phyloP scores from a whole-genome alignment of 1,140 invertebrate genomes.

The Drosophila guanche region DNA sequence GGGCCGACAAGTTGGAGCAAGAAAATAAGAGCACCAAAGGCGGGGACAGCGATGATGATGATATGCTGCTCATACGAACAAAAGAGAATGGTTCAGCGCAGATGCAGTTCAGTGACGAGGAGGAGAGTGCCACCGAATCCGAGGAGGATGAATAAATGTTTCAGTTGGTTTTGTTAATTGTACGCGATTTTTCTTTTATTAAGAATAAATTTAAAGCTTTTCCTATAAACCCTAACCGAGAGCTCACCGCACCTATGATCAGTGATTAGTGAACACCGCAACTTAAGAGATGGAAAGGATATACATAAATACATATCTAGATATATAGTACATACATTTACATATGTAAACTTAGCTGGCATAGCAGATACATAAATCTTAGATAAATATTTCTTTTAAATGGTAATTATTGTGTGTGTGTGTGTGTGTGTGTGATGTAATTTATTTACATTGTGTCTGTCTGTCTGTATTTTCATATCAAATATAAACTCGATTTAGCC shows the following conservation, averaged over 20 bases:
- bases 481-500: constrained; percentile 65
- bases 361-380: constrained; percentile 44
- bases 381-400: constrained; percentile 53
- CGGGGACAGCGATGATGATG: constrained; percentile 64
- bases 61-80: constrained; percentile 66
- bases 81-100: constrained; percentile 30
- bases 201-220: constrained; percentile 69
- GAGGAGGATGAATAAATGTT: constrained; percentile 25
- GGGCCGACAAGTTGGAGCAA: constrained; percentile 84
- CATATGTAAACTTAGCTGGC: constrained; percentile 48
- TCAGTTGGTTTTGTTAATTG: constrained; percentile 40
- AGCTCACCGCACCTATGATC: constrained; percentile 17
- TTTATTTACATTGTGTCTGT: constrained; percentile 56
- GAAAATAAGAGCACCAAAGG: neutral
- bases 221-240: constrained; percentile 48
- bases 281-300: constrained; percentile 53
- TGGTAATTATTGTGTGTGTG: constrained; percentile 28
- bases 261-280: constrained; percentile 31
- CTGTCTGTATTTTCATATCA: constrained; percentile 55
- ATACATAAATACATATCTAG: constrained; percentile 37
- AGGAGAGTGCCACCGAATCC: constrained; percentile 43
- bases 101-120: constrained; percentile 50
- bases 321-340: constrained; percentile 36
- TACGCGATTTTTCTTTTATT: constrained; percentile 51
- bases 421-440: constrained; percentile 15